Evolutionary conservation across 2,888 invertebrate genomes (phyloP).

Genomic region (Pheosia gnoma): DNA sequence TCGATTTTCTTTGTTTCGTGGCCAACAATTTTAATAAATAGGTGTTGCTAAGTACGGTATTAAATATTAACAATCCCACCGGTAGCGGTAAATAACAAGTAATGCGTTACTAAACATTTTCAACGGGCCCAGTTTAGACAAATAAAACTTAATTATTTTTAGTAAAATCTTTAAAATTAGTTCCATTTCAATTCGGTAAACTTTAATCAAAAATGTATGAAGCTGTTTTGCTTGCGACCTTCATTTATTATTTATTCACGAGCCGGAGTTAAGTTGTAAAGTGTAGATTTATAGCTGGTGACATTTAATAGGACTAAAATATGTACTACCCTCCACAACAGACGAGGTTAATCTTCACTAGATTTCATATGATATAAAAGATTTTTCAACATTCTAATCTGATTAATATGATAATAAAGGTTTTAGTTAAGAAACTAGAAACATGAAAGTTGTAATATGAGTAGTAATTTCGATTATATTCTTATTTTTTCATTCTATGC

Average conservation of each 20-base stretch:
- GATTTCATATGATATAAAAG: conserved; percentile 10
- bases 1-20: too few species aligned
- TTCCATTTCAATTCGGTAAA: not conserved
- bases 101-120: too few species aligned
- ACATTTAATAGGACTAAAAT: not conserved
- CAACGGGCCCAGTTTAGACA: not conserved
- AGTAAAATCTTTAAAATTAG: not conserved
- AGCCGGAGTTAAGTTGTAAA: conserved; percentile 1
- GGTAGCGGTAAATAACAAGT: too few species aligned
- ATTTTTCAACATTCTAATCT: too few species aligned
- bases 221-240: not conserved
- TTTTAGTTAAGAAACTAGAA: too few species aligned
- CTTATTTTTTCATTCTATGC: too few species aligned
- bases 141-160: not conserved
- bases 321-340: not conserved
- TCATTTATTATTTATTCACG: not conserved
- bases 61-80: too few species aligned
- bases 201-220: not conserved
- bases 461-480: too few species aligned
- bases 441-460: too few species aligned
- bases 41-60: too few species aligned
- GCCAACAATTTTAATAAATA: too few species aligned
- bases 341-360: conserved; percentile 7
- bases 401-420: too few species aligned
- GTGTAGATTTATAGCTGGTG: not conserved